Percentiles rank a stretch among this genome's conserved stretches.
Evolutionary conservation across 53 echinoderm and acorn worm species (phyloP).

Genomic region (Luidia sarsii): DNA sequence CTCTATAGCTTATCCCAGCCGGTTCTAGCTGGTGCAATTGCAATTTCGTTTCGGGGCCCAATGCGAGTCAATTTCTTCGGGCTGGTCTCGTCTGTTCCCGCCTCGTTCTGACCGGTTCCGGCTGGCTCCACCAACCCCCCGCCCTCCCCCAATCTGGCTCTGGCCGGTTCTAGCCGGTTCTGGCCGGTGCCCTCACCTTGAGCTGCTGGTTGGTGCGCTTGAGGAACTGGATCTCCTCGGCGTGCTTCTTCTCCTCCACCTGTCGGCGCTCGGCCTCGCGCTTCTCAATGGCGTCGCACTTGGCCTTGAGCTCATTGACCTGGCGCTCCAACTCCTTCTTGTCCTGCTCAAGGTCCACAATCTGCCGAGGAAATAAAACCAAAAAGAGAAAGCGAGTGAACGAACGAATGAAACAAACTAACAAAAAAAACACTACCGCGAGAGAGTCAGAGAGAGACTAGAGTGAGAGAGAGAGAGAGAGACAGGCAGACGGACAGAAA

Average conservation of each 20-base stretch:
- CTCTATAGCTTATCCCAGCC: too few relatives aligned
- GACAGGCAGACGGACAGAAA: too few relatives aligned
- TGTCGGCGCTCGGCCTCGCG: conserved; percentile 93
- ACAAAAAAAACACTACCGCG: too few relatives aligned
- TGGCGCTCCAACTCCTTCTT: conserved; percentile 93
- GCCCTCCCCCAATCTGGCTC: too few relatives aligned
- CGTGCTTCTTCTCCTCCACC: conserved; percentile 99
- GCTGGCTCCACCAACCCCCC: background rate
- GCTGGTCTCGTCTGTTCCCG: background rate
- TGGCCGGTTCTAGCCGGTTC: background rate
- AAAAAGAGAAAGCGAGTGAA: background rate
- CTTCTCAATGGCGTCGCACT: conserved; percentile 98
- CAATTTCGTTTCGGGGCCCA: too few relatives aligned
- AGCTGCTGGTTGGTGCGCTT: conserved; percentile 98
- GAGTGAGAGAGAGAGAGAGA: too few relatives aligned
- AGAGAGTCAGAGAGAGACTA: too few relatives aligned
- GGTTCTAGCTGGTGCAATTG: too few relatives aligned
- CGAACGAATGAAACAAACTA: background rate
- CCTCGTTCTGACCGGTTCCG: background rate
- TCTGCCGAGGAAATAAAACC: conserved; percentile 42
- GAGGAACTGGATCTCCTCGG: conserved; percentile 98
- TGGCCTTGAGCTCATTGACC: conserved; percentile 98
- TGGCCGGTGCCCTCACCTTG: conserved; percentile 62
- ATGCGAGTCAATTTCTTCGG: background rate
- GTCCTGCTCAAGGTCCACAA: conserved; percentile 88